phyloP scores from a whole-genome alignment of 2,888 invertebrate genomes.

The Tachina fera region DNA sequence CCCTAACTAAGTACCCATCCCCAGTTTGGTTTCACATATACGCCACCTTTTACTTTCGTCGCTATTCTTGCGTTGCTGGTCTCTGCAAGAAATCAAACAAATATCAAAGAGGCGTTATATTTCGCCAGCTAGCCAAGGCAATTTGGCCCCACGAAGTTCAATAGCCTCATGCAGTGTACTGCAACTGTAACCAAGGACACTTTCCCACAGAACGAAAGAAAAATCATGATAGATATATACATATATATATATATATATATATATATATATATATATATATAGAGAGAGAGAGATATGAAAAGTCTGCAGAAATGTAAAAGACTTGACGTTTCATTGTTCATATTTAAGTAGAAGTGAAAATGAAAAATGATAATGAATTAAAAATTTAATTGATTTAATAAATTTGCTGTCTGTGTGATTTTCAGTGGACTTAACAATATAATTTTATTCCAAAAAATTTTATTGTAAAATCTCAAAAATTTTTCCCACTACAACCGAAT shows the following conservation, averaged over 20 bases:
- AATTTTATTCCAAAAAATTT: no score
- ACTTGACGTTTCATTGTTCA: no score
- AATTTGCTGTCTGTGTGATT: no score
- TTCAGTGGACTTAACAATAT: no score
- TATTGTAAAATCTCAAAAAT: no score
- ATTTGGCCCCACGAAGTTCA: conserved; percentile 74
- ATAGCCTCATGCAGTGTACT: conserved; percentile 75
- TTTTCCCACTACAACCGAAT: no score
- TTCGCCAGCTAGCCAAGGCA: conserved; percentile 73
- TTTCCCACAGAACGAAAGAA: conserved; percentile 52
- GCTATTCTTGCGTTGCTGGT: not conserved
- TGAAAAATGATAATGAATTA: not conserved
- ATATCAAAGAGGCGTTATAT: conserved; percentile 46
- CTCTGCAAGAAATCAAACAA: conserved; percentile 35
- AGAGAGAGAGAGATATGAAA: not conserved
- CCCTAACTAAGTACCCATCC: not conserved
- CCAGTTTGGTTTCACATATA: not conserved
- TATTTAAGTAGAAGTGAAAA: no score
- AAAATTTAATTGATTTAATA: no score
- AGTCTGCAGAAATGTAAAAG: conserved; percentile 20
- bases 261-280: no score
- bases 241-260: no score
- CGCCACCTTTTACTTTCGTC: not conserved
- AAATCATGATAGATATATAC: conserved; percentile 21
- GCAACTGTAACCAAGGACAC: conserved; percentile 76